Conservation (phyloP, 2,888 invertebrate genomes). For the Julus scanicus region DNA sequence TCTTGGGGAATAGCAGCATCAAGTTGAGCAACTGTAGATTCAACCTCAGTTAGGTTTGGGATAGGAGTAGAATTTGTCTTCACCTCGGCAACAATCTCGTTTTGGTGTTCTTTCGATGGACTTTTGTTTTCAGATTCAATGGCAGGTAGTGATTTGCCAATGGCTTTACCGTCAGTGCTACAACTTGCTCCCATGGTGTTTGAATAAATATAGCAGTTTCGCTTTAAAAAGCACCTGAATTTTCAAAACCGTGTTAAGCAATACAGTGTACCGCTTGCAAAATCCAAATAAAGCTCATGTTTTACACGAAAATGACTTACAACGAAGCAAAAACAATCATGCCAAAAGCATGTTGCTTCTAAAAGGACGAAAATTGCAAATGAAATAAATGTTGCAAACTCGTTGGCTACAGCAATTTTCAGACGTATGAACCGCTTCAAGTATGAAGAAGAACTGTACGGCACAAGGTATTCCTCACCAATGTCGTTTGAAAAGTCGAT, state of each 20-base stretch:
- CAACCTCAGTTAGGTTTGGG: too few relatives aligned
- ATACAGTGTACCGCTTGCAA: not conserved
- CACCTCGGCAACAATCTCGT: not conserved
- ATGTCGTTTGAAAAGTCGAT: not conserved
- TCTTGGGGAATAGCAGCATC: not conserved
- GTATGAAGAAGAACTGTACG: not conserved
- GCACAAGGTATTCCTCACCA: not conserved
- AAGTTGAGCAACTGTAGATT: not conserved
- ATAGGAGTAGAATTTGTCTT: not conserved
- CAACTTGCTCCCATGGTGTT: constrained; percentile 25
- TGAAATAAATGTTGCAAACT: not conserved
- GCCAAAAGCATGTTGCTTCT: not conserved
- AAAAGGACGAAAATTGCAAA: not conserved
- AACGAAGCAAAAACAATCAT: not conserved
- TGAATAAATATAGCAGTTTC: constrained; percentile 29
- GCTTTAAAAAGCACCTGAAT: constrained; percentile 15
- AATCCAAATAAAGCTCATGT: not conserved
- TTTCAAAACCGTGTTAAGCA: not conserved
- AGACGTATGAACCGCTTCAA: not conserved
- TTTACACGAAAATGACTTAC: not conserved
- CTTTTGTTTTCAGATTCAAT: not conserved
- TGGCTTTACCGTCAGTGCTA: constrained; percentile 9
- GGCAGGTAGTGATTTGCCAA: not conserved
- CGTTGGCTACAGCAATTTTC: not conserved
- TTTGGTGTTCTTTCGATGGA: not conserved